These are phyloP conservation scores for Apocheima hispidaria DNA, from an alignment of 2,888 invertebrate species.

Conservation along the genomic window DNA sequence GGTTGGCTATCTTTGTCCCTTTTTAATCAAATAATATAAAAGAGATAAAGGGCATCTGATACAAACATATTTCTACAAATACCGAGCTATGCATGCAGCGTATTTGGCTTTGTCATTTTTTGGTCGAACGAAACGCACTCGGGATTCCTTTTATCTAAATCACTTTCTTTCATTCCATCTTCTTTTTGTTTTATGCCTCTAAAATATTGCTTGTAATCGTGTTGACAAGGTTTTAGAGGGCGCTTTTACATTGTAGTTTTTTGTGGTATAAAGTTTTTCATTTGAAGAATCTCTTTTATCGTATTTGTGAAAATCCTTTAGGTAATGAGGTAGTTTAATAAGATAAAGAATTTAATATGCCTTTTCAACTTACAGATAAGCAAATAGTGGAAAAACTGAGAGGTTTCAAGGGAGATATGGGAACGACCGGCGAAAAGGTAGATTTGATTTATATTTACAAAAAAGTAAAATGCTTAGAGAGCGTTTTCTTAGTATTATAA, in stretches of 20 bases:
- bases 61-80: slow-evolving; percentile 19
- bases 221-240: neutral
- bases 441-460: neutral
- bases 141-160: slow-evolving; percentile 46
- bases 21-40: slow-evolving; percentile 40
- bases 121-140: slow-evolving; percentile 52
- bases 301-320: slow-evolving; percentile 13
- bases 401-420: slow-evolving; percentile 65
- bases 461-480: too few relatives aligned
- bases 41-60: slow-evolving; percentile 28
- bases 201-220: neutral
- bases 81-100: slow-evolving; percentile 29
- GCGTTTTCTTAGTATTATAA: too few relatives aligned
- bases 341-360: slow-evolving; percentile 19
- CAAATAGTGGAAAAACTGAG: slow-evolving; percentile 62
- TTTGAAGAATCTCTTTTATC: slow-evolving; percentile 13
- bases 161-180: slow-evolving; percentile 43
- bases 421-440: slow-evolving; percentile 61
- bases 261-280: slow-evolving; percentile 3
- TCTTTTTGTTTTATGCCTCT: neutral
- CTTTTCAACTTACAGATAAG: slow-evolving; percentile 56
- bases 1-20: slow-evolving; percentile 47
- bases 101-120: slow-evolving; percentile 57
- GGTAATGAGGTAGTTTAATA: slow-evolving; percentile 16
- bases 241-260: neutral